A percentile compares a stretch with the other conserved stretches of the same genome.
These are phyloP conservation scores for Apaloderma vittatum DNA, from an alignment of 2,113 vertebrate genomes.

Conservation along the genomic window DNA sequence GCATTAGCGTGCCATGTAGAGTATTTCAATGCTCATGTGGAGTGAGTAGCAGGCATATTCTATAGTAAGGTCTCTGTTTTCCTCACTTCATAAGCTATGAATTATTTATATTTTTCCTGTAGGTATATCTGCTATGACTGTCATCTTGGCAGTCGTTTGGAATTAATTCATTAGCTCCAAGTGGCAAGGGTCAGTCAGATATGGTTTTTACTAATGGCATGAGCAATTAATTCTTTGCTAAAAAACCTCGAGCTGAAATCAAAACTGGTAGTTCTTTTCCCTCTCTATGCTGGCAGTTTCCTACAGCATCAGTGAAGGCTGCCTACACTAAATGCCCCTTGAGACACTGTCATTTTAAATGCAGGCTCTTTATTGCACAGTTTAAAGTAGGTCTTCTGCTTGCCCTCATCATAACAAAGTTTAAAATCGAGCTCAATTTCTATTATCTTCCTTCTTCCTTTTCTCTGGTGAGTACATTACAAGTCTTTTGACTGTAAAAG, in stretches of 20 bases:
- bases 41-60: not conserved
- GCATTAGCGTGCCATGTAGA: not conserved
- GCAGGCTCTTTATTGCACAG: not conserved
- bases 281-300: not conserved
- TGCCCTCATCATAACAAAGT: not conserved
- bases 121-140: not conserved
- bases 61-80: not conserved
- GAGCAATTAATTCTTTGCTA: not conserved
- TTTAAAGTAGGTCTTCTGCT: not conserved
- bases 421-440: not conserved
- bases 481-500: not conserved
- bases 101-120: not conserved
- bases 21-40: not conserved
- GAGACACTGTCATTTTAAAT: not conserved
- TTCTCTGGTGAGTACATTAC: not conserved
- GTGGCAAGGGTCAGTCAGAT: not conserved
- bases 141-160: not conserved
- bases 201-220: not conserved
- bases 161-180: not conserved
- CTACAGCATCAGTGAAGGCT: not conserved
- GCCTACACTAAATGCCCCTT: not conserved
- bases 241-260: not conserved
- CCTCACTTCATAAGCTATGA: not conserved
- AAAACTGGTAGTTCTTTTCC: not conserved
- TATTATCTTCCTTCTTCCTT: not conserved